phyloP scores from a whole-genome alignment of 2,797 vertebrate genomes.

The Acropternis orthonyx region DNA sequence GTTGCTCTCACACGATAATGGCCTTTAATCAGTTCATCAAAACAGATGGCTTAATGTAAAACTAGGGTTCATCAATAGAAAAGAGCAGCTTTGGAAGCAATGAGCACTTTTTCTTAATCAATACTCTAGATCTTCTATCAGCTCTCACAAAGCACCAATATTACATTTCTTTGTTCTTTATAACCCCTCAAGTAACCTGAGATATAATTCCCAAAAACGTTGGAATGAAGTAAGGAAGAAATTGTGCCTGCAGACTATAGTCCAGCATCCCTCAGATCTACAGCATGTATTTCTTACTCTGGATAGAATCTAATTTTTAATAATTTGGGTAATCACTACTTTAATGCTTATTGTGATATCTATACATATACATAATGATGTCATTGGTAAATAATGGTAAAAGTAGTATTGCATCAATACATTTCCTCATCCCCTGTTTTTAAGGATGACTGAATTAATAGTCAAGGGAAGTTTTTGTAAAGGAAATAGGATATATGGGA shows the following conservation, averaged over 20 bases:
- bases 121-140: not conserved
- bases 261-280: not conserved
- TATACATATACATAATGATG: not conserved
- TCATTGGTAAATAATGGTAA: not conserved
- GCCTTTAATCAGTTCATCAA: not conserved
- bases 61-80: not conserved
- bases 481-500: slow-evolving; percentile 28
- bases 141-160: not conserved
- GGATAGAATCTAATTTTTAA: not conserved
- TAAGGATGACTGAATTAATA: slow-evolving; percentile 54
- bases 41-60: not conserved
- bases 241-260: not conserved
- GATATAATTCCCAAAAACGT: not conserved
- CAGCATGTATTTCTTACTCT: not conserved
- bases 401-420: not conserved
- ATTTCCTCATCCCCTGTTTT: slow-evolving; percentile 19
- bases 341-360: not conserved
- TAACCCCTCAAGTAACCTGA: not conserved
- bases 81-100: not conserved
- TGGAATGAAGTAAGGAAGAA: not conserved
- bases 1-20: not conserved
- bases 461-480: not conserved
- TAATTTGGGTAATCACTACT: not conserved
- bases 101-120: not conserved
- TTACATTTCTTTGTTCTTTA: not conserved